phyloP scores from a whole-genome alignment of 2,113 vertebrate species.

The Esox niger region DNA sequence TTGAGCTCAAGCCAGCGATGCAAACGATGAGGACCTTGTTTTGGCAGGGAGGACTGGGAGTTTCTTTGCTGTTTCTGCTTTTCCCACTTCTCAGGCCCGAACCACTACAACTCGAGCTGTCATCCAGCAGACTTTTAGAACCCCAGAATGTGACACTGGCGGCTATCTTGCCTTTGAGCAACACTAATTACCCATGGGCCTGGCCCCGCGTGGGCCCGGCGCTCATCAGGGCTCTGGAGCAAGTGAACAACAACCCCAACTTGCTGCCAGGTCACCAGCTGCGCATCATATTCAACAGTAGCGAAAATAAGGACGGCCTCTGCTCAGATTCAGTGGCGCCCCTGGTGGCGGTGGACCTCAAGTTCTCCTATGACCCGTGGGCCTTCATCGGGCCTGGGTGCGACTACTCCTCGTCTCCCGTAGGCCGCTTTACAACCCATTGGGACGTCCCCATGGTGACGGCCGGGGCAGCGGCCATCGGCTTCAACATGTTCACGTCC shows the following conservation, averaged over 20 bases:
- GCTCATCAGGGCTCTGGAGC: constrained; percentile 68
- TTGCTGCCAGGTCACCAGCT: constrained; percentile 73
- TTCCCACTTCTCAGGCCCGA: neutral
- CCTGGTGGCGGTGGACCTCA: constrained; percentile 82
- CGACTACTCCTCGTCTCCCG: constrained; percentile 81
- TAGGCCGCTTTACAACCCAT: constrained; percentile 82
- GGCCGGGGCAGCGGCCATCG: constrained; percentile 78
- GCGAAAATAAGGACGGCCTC: constrained; percentile 74
- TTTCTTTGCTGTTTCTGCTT: constrained; percentile 1
- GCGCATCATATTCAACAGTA: constrained; percentile 72
- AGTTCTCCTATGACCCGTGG: constrained; percentile 74
- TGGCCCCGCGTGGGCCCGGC: constrained; percentile 88
- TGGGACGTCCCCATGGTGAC: constrained; percentile 89
- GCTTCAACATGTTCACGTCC: constrained; percentile 71
- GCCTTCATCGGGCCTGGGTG: constrained; percentile 88
- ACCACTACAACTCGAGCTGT: neutral
- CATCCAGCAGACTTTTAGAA: neutral
- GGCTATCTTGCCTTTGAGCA: constrained; percentile 81
- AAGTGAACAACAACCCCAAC: constrained; percentile 68
- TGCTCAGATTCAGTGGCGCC: constrained; percentile 87
- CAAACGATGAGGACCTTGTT: neutral
- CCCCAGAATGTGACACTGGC: constrained; percentile 77
- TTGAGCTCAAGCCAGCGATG: constrained; percentile 13
- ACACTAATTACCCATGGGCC: constrained; percentile 88
- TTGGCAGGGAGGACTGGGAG: neutral